A percentile compares a stretch with the other conserved stretches of the same genome.
Evolutionary conservation across 37 sponge, comb jelly and placozoan species (phyloP).

Genomic region (Halichondria panicea): DNA sequence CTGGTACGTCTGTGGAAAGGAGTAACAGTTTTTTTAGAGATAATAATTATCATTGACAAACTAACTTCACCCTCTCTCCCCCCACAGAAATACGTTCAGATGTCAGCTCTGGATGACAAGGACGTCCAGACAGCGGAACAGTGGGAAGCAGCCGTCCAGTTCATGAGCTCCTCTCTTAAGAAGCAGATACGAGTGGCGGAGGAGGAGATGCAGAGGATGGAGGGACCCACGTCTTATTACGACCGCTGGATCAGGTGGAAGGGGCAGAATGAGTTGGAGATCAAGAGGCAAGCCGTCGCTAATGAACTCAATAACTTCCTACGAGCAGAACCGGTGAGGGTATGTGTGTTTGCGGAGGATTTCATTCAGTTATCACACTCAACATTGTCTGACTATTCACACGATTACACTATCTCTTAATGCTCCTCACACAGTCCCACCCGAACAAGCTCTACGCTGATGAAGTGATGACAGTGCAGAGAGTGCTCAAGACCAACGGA

Average conservation of each 20-base stretch:
- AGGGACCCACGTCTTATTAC: conserved; percentile 65
- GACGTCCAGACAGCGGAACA: conserved; percentile 77
- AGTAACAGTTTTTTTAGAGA: too few species aligned
- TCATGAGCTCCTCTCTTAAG: conserved; percentile 74
- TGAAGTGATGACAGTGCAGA: conserved; percentile 84
- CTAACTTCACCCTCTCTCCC: too few species aligned
- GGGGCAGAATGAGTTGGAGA: conserved; percentile 38
- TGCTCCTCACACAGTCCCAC: conserved; percentile 40
- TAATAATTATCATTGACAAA: too few species aligned
- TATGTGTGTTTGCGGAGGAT: neutral
- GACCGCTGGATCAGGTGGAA: conserved; percentile 85
- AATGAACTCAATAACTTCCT: conserved; percentile 71
- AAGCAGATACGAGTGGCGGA: conserved; percentile 62
- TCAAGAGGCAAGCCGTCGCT: conserved; percentile 24
- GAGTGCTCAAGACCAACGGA: conserved; percentile 79
- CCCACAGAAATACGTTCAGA: conserved; percentile 90
- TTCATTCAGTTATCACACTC: neutral
- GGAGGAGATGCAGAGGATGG: conserved; percentile 32
- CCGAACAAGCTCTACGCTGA: conserved; percentile 67
- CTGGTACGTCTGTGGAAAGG: too few species aligned
- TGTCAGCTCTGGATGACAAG: conserved; percentile 91
- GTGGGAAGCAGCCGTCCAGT: conserved; percentile 77
- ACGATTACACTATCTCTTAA: neutral
- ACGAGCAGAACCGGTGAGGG: conserved; percentile 62
- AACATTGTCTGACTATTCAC: neutral